phyloP scores from a whole-genome alignment of 2,888 invertebrate species.

The Fissipunctia ypsillon region DNA sequence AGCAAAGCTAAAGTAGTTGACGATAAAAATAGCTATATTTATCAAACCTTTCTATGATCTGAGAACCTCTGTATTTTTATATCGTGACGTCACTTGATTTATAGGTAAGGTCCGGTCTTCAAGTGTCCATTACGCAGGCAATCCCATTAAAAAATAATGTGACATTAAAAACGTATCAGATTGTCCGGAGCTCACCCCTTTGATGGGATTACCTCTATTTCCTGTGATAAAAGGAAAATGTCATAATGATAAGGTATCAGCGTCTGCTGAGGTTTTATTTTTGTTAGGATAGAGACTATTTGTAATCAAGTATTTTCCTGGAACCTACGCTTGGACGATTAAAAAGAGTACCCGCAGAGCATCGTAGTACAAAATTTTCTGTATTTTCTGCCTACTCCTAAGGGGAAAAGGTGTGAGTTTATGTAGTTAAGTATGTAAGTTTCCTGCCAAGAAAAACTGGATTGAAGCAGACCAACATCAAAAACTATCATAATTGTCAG shows the following conservation, averaged over 20 bases:
- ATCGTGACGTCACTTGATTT: slow-evolving; percentile 52
- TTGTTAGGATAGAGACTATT: slow-evolving; percentile 19
- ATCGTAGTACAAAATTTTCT: neutral
- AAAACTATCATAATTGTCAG: neutral
- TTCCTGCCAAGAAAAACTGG: neutral
- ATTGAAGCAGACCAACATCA: neutral
- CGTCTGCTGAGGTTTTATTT: slow-evolving; percentile 42
- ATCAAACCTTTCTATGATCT: neutral
- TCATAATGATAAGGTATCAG: slow-evolving; percentile 54
- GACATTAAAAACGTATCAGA: slow-evolving; percentile 64
- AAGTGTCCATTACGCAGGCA: slow-evolving; percentile 61
- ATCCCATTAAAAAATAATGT: slow-evolving; percentile 62
- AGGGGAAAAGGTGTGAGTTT: too few relatives aligned
- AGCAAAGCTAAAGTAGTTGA: neutral
- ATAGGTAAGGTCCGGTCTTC: slow-evolving; percentile 43
- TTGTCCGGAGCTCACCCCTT: slow-evolving; percentile 53
- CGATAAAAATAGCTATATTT: neutral
- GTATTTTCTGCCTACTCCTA: neutral
- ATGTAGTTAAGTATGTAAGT: neutral
- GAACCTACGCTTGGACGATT: neutral
- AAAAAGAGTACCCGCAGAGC: neutral
- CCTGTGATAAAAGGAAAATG: slow-evolving; percentile 58
- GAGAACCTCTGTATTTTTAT: slow-evolving; percentile 17
- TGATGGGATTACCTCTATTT: slow-evolving; percentile 60
- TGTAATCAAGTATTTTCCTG: neutral